Percentiles rank a stretch among this genome's conserved stretches.
Evolutionary conservation across 2,797 vertebrate genomes (phyloP).

Genomic region (Pogonophryne albipinna): DNA sequence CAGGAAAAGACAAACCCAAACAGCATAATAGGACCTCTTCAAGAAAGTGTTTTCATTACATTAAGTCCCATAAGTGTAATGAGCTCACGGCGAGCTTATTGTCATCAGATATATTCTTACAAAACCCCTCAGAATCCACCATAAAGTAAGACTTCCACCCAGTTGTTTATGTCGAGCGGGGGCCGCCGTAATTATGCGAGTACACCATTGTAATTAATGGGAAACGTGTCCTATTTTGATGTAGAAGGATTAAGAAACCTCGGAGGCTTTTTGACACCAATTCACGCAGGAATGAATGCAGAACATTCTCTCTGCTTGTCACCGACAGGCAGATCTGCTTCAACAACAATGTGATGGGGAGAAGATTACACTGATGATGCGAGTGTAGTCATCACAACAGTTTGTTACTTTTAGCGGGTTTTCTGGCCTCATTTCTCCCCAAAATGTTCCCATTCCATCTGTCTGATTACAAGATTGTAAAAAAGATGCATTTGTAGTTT

Average conservation of each 20-base stretch:
- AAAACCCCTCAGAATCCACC: slow-evolving; percentile 22
- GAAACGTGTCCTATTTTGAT: slow-evolving; percentile 78
- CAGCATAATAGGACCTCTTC: neutral
- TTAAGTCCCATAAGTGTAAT: neutral
- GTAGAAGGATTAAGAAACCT: slow-evolving; percentile 76
- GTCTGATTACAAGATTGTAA: slow-evolving; percentile 28
- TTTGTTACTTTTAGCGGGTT: slow-evolving; percentile 56
- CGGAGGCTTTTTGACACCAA: slow-evolving; percentile 78
- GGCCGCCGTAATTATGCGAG: slow-evolving; percentile 67
- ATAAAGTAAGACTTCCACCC: slow-evolving; percentile 44
- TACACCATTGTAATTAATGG: slow-evolving; percentile 74
- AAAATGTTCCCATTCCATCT: slow-evolving; percentile 45
- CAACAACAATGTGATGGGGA: slow-evolving; percentile 67
- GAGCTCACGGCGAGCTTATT: neutral
- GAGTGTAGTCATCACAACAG: slow-evolving; percentile 64
- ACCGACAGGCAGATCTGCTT: slow-evolving; percentile 70
- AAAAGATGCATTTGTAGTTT: slow-evolving; percentile 1
- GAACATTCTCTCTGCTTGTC: slow-evolving; percentile 70
- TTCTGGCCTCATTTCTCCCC: slow-evolving; percentile 62
- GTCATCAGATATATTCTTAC: slow-evolving; percentile 15
- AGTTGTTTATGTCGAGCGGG: slow-evolving; percentile 57
- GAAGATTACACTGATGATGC: slow-evolving; percentile 68
- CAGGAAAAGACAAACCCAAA: too few relatives aligned
- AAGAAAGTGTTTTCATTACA: slow-evolving; percentile 10
- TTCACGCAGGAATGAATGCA: slow-evolving; percentile 69